Percentiles rank a stretch among this genome's conserved stretches.
These are phyloP conservation scores for Tauraco hartlaubi DNA, from an alignment of 2,797 vertebrate species.

Conservation along the genomic window DNA sequence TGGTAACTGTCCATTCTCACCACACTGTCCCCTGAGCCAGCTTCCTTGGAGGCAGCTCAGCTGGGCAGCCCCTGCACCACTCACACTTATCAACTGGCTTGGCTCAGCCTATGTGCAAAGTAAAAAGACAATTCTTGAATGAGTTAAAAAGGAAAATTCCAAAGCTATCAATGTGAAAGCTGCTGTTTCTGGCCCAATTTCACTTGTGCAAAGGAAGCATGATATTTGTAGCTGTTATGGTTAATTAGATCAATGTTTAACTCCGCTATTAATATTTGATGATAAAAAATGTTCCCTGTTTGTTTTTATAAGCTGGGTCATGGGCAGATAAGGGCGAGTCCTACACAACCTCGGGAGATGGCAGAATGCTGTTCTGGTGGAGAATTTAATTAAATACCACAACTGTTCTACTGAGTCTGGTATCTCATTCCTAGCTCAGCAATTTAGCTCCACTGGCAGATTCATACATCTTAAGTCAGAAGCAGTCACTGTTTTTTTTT, in stretches of 20 bases:
- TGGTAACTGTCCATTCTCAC: background rate
- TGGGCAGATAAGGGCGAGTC: background rate
- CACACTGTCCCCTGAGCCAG: background rate
- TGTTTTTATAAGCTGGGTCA: constrained; percentile 32
- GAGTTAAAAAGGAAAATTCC: background rate
- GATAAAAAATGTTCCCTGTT: constrained; percentile 39
- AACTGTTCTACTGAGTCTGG: background rate
- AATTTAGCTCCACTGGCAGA: background rate
- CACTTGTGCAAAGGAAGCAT: background rate
- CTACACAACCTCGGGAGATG: background rate
- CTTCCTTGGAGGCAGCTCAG: background rate
- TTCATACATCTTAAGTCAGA: background rate
- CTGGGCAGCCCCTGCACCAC: background rate
- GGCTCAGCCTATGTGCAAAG: background rate
- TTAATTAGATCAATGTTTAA: constrained; percentile 62
- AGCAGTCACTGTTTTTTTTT: background rate
- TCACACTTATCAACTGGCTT: background rate
- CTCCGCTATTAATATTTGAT: constrained; percentile 36
- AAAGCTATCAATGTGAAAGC: background rate
- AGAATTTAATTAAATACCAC: background rate
- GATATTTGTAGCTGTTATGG: background rate
- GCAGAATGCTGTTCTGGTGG: background rate
- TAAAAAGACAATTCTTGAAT: background rate
- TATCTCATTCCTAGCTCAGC: background rate
- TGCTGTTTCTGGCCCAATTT: background rate